Base-by-base conservation (phyloP, 1,140 invertebrate genomes). In the Neodiprion pinetum region DNA sequence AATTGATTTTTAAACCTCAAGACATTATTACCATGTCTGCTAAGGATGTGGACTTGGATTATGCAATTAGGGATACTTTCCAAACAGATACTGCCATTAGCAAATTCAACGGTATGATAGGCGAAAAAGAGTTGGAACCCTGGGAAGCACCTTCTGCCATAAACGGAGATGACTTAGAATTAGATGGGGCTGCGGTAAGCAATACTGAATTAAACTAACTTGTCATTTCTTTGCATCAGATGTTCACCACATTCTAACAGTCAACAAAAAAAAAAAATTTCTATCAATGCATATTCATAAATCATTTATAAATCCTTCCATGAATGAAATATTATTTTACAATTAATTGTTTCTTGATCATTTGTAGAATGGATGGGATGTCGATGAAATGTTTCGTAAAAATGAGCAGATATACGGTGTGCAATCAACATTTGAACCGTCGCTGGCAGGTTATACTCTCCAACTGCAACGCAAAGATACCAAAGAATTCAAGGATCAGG, bases 321-420 rank as follows among this genome's bases (percentile, higher is more conserved):
- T 17, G 48, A 71, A 40, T 5, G 28, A 71, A 8, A 28, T 76
- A 50, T 3, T 74, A 12, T 66, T n/a, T 49, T 68, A 49, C 3
- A 47, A 21, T 48, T 8, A 10, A n/a, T 47, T 9, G n/a, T 53
- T 48, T 53, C 40, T 70, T 76, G 80, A 72, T 75, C 72, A 23
- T 73, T 83, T 86, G 28, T 80, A 93, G 89, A 98, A 98, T 91
- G 97, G 97, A 74, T 98, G 97, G 97, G 96, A 97, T 90, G 93
- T 93, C 0, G 93, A 95, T 85, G 97, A 98, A 77, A 98, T 98
- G 97, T 98, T 98, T 88, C 90, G 93, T 71, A 96, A 94, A 84
- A 98, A 98, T 89, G 96, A 97, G 87, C 93, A 95, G 88, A 88
- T 94, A 72, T 98, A 97, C 86, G 96, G 96, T 74, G 95, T 98